Evolutionary conservation across 2,888 invertebrate species (phyloP), one percentile per base, ranked within the genome.

Genomic region (Keiferia lycopersicella): DNA sequence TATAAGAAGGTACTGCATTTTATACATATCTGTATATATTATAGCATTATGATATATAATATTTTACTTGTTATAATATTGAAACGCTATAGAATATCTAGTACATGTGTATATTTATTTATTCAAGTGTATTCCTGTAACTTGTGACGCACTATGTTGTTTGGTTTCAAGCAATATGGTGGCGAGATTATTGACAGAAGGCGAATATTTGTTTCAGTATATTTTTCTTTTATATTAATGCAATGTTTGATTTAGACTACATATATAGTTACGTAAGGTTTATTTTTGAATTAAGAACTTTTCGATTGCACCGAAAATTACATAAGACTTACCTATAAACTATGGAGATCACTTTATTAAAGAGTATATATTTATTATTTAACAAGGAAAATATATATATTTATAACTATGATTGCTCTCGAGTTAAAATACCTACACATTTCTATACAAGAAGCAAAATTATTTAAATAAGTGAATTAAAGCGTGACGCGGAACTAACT

Each of bases 61-160:
- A 12, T 12, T 6, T 41, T 14, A 2, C 0, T 14, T 1, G 41
- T 41, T 26, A 38, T 34, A 34, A 10, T 8, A 34, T 1, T 34
- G 4, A 34, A 8, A 56, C 16, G n/a, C 62, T 62, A 56, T 45
- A 51, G n/a, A 1, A 50, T 1, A 18, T 50, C 16, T 34, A 10
- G 10, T 10, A 34, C 2, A 34, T 34, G 34, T 34, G 8, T 34
- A 4, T 8, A 45, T 63, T 60, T 63, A 63, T 65, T 65, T 26
- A 56, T 22, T 60, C 83, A 83, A 78, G 77, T 83, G 83, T 63
- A 68, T 63, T 61, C 56, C 67, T 68, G 63, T 67, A 69, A 64
- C 51, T 63, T 64, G 65, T 79, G 81, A 82, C 81, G 80, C 72
- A 78, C 73, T 56, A 65, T 71, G 45, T 34, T 77, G 67, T 74